Conservation (phyloP, 2,888 invertebrate species). For the Incurvaria masculella region DNA sequence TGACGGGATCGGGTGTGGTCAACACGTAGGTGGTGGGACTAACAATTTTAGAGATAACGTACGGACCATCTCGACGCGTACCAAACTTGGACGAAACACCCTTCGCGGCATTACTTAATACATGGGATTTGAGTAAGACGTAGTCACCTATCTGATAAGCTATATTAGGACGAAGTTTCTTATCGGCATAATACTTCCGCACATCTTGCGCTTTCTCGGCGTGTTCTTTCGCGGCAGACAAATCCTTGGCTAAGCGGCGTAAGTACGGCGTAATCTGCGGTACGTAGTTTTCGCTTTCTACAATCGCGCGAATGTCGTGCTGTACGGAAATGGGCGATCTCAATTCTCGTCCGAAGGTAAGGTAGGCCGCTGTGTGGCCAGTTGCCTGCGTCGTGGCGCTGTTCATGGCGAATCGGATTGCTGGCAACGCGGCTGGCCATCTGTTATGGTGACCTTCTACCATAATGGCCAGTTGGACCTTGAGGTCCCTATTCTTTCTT, state of each 20-base stretch:
- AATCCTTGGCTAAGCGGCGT: no score
- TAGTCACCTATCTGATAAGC: neutral
- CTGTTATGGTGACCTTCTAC: no score
- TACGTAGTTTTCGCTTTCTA: conserved; percentile 8
- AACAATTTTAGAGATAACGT: neutral
- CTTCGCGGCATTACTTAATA: neutral
- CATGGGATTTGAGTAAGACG: neutral
- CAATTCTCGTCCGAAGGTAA: conserved; percentile 14
- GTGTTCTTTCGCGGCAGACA: no score
- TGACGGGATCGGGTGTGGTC: neutral
- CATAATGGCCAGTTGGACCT: no score
- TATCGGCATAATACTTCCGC: neutral
- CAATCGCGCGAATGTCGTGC: conserved; percentile 7
- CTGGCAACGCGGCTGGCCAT: conserved; percentile 9
- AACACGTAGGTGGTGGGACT: neutral
- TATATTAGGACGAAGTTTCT: neutral
- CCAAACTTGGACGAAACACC: neutral
- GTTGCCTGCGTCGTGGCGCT: conserved; percentile 4
- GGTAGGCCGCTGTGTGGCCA: conserved; percentile 9
- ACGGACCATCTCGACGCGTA: conserved; percentile 2
- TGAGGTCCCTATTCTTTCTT: no score
- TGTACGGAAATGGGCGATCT: conserved; percentile 6
- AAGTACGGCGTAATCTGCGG: conserved; percentile 6
- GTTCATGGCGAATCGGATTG: conserved; percentile 10
- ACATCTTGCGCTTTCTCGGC: no score